A percentile compares a stretch with the other conserved stretches of the same genome.
Conservation (phyloP, 2,888 invertebrate genomes). For the Cenopis cana region DNA sequence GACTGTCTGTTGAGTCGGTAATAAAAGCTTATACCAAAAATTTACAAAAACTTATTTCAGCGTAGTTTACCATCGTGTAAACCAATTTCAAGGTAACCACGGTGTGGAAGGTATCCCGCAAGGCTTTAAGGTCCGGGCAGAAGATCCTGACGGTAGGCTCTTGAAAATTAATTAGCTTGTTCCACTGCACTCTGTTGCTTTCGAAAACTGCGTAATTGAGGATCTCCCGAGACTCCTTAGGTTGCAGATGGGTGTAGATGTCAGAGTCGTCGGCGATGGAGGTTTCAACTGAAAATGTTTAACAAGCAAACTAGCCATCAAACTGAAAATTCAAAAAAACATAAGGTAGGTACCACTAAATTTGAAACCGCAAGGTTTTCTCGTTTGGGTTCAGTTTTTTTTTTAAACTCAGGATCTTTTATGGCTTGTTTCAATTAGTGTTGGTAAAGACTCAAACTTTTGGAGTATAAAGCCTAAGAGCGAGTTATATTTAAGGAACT, state of each 20-base stretch:
- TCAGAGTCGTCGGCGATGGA: constrained; percentile 60
- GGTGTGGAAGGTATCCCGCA: constrained; percentile 85
- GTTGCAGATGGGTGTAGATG: constrained; percentile 61
- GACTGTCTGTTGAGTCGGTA: too few relatives aligned
- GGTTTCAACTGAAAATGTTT: constrained; percentile 50
- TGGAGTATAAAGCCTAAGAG: neutral
- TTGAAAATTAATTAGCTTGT: constrained; percentile 81
- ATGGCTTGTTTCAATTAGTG: neutral
- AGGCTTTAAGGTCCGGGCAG: constrained; percentile 75
- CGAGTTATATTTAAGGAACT: too few relatives aligned
- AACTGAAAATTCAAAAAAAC: too few relatives aligned
- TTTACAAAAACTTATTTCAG: neutral
- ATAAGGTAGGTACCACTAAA: too few relatives aligned
- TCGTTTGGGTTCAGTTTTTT: too few relatives aligned
- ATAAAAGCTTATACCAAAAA: too few relatives aligned
- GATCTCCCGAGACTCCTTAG: constrained; percentile 64
- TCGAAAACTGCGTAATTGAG: constrained; percentile 76
- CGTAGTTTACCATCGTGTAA: constrained; percentile 76
- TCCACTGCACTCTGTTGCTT: constrained; percentile 81
- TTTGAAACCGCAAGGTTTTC: too few relatives aligned
- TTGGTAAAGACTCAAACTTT: too few relatives aligned
- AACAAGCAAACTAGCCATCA: neutral
- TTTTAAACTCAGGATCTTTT: neutral
- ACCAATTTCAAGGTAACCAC: constrained; percentile 78
- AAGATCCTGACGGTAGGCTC: constrained; percentile 81